Base-by-base conservation (phyloP, 2,888 invertebrate species). In the Diogma glabrata region DNA sequence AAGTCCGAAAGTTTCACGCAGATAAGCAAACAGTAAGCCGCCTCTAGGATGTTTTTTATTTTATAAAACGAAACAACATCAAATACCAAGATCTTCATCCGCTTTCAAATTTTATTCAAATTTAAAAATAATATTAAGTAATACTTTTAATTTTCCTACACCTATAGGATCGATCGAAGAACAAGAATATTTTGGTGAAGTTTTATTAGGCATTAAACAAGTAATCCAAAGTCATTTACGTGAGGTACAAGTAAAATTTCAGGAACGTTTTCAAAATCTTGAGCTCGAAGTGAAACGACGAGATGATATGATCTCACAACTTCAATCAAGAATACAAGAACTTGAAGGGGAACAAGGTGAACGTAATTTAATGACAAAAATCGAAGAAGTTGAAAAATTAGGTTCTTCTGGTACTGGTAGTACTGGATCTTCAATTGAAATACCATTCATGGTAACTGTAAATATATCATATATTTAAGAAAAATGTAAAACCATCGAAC, bases 171-270 rank as follows among this genome's bases (percentile, higher is more conserved):
- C 79, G 23, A 67, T 79, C 51, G 81, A 82, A 64, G 84, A 87
- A 60, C 87, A 88, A 62, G 87, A 87, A 65, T 87, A 84, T 70
- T 82, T 87, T 64, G 81, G 83, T 30, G 87, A 87, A 66, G 81
- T 90, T 20, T 73, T 89, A 46, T 68, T 81, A 57, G 88, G 83
- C 54, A 87, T 90, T 54, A 85, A 86, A 65, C 83, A 87, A 65
- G 83, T 88, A 47, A 84, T 90, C 68, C 84, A 85, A 67, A 77
- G 78, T 19, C 83, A 83, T 66, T 71, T 83, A 55, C 79, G 79
- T 58, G 82, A 83, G 52, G 78, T 84, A 57, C 82, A 83, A 65
- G 78, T 77, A 50, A 81, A 81, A 65, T 83, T 82, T 67, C 81
- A 82, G 62, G 77, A 78, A 58, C 77, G 86, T 52, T 86, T 87